Evolutionary conservation across 2,113 vertebrate genomes (phyloP), one percentile per base, ranked within the genome.

Genomic region (Dipodomys spectabilis): DNA sequence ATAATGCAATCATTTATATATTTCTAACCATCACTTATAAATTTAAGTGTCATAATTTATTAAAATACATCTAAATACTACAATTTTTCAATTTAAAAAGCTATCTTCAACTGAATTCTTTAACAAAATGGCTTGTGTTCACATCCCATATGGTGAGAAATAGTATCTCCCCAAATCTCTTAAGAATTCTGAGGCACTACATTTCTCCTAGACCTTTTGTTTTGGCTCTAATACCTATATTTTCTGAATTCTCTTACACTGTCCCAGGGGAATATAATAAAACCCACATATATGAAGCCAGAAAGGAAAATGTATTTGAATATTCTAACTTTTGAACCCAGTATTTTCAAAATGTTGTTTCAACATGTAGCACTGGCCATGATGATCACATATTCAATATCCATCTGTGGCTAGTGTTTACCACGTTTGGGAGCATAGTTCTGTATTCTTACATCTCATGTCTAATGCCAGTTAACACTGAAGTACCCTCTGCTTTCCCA

Each of bases 1-100:
- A 86, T 62, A 87, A 81, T 77, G 15, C 90, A 87, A 84, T 72
- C 23, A 91, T 82, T 71, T 72, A 77, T 62, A 23, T 22, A 84
- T 49, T 45, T 90, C 22, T 60, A 83, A 71, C 10, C 22, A 87
- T 71, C 2, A 93, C 35, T 82, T 84, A 32, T 90, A 88, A 78
- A 84, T 69, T 80, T 91, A 86, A 96, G 72, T 83, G 23, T 5
- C 69, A 32, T 87, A 4, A 65, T 53, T 88, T 83, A 75, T 39
- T 91, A 79, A 95, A 95, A 86, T 85, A 49, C 10, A 75, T 39
- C 88, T 79, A 95, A 95, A 86, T 85, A 49, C 10, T 68, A 35
- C 30, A 86, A 68, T 73, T 53, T 23, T 92, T 53, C 67, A 80
- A 1, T 1, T 69, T 77, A 18, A 12, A 39, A 77, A 20, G 10